Base-by-base conservation (phyloP, 2,888 invertebrate species). In the Pteria penguin region DNA sequence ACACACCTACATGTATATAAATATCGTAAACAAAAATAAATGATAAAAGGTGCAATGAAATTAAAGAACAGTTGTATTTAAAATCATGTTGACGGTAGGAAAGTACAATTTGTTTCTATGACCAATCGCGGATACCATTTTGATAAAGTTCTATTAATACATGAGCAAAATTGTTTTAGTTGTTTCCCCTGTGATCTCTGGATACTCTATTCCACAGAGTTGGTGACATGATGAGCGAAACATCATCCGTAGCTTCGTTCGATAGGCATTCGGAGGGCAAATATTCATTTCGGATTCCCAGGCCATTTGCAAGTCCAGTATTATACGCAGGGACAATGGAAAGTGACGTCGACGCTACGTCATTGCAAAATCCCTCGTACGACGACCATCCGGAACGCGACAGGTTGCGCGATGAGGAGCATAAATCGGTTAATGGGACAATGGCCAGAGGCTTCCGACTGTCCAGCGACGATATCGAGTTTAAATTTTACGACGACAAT, bases 231-330 rank as follows among this genome's bases (percentile, higher is more conserved):
- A 63, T 52, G 22, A 77, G 69, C 31, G 76, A 77, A 26, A 69
- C 72, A 4, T 57, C 63, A 26, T 77, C 76, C 0, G 69, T 65
- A 22, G 52, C 60, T 22, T 77, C 76, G 8, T 73, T 77, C 54
- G 76, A 77, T 36, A 36, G 76, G 36, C 65, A 65, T 33, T 77
- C 76, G 3, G 72, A 72, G 52, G 76, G 76, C 11, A 72, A 73
- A 52, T 77, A 73, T 60, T 77, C 76, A 11, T 77, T 77, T 63
- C 33, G 58, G 63, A 61, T 77, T 14, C 76, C 76, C 33, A 63
- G 76, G 18, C 76, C 76, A 11, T 77, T 77, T 70, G 32, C 63
- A 31, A 69, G 62, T 18, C 32, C 33, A 14, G 27, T 72, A 24
- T 45, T 45, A 45, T 45, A 45, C 45, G 45, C 45, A 14, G 65